phyloP scores from a whole-genome alignment of 2,113 vertebrate species.

The Pseudonaja textilis region DNA sequence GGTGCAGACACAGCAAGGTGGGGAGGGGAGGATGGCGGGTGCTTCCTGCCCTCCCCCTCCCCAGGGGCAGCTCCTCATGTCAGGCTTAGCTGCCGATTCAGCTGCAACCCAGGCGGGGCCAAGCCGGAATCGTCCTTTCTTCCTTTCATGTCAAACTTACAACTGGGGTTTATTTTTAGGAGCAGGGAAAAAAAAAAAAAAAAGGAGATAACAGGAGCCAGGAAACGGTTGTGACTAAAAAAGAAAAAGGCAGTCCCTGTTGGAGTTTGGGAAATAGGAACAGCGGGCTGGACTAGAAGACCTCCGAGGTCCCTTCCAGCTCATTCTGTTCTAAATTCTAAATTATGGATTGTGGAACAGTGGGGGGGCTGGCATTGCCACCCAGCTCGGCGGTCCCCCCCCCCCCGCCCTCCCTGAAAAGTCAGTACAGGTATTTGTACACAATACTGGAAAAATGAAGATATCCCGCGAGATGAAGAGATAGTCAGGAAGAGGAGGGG shows the following conservation, averaged over 20 bases:
- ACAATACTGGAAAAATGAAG: too few species aligned
- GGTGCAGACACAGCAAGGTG: background rate
- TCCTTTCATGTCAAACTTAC: background rate
- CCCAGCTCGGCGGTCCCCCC: background rate
- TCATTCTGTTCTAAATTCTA: too few species aligned
- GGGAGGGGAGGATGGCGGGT: background rate
- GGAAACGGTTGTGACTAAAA: background rate
- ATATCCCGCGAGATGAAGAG: too few species aligned
- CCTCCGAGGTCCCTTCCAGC: too few species aligned
- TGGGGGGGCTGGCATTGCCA: background rate
- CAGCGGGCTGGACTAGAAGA: too few species aligned
- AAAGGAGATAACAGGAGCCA: background rate
- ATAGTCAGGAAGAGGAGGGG: too few species aligned
- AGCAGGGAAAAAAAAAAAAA: fast-evolving
- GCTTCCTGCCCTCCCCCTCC: background rate
- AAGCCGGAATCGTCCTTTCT: background rate
- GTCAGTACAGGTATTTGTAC: background rate
- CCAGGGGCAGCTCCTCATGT: background rate
- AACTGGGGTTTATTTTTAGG: background rate
- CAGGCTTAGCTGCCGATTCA: background rate
- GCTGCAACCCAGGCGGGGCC: background rate
- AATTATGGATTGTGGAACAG: background rate
- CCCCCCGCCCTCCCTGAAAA: background rate
- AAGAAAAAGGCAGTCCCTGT: background rate
- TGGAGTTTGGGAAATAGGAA: background rate